Base-by-base conservation (phyloP, 1,140 invertebrate genomes). In the Gonioctena quinquepunctata region DNA sequence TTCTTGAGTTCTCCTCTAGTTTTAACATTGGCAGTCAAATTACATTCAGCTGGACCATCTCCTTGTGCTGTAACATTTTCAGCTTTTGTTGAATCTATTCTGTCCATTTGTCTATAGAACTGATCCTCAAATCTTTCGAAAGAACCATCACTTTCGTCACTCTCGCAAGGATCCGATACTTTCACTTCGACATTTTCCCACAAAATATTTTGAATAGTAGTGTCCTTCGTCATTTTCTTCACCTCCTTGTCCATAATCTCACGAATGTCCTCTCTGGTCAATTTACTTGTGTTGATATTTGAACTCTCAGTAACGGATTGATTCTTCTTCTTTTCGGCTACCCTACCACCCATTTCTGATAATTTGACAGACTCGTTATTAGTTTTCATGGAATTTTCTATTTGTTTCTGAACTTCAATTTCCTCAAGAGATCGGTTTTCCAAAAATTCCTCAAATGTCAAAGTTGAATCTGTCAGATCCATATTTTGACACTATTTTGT, bases 1-100 rank as follows among this genome's bases (percentile, higher is more conserved):
- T 42, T 60, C 71, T 33, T 27, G 2, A 68, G 8, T 23, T 77
- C 66, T 48, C 71, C 66, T 22, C 70, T 69, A 6, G 66, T 74
- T 60, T 75, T 72, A 2, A 49, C 68, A 57, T 57, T 27, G 7
- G 66, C 52, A 22, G 61, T 65, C 27, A 74, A 60, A 54, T 71
- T 60, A 13, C 69, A 70, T 22, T 74, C 69, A 21, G 28, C 49
- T 11, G 68, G 28, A 54, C 70, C 70, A 21, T 56, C 49, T 16
- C 21, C 25, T 18, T 49, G 2, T 61, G 62, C 66, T 3, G 8
- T 8, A 18, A 49, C 6, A 16, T 50, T 23, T 26, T 68, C 18
- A 7, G 11, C 4, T 33, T 68, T 33, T 22, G 57, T 54, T n/a
- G 16, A n/a, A 1, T 54, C 49, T 16, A n/a, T 22, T 19, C 27